Conservation (phyloP, 2,888 invertebrate species). For the Melanotus villosus region DNA sequence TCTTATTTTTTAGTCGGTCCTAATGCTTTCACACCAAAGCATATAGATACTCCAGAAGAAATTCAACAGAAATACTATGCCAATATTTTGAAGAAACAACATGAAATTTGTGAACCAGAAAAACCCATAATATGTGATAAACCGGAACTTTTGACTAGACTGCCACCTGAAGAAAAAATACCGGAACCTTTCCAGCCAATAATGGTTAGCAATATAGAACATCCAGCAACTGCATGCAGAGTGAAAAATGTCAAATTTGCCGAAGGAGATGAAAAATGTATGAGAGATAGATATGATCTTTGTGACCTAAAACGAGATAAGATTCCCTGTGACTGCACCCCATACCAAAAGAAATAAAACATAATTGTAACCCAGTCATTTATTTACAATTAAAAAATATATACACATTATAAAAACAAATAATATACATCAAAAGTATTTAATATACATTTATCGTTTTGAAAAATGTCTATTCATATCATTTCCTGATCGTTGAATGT, state of each 20-base stretch:
- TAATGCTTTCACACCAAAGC: conserved; percentile 59
- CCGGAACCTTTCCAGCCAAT: conserved; percentile 54
- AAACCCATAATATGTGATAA: conserved; percentile 59
- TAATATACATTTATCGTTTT: conserved; percentile 40
- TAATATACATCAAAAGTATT: neutral
- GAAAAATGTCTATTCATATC: conserved; percentile 92
- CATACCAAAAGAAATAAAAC: conserved; percentile 21
- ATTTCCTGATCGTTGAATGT: conserved; percentile 85
- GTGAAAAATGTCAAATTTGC: conserved; percentile 61
- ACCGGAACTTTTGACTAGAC: conserved; percentile 46
- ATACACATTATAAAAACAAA: neutral
- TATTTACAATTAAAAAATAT: conserved; percentile 15
- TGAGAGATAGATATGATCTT: conserved; percentile 60
- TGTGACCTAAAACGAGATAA: conserved; percentile 62
- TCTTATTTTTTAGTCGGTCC: conserved; percentile 43
- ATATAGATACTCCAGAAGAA: conserved; percentile 65
- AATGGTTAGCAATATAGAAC: conserved; percentile 60
- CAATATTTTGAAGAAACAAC: conserved; percentile 61
- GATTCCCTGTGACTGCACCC: conserved; percentile 61
- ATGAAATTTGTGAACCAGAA: conserved; percentile 59
- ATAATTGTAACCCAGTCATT: neutral
- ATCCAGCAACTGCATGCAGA: conserved; percentile 60
- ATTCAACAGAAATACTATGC: conserved; percentile 64
- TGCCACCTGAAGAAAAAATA: conserved; percentile 33
- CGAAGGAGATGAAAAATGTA: conserved; percentile 59